Conservation (phyloP, 1,140 invertebrate species). For the Ectropis grisescens region DNA sequence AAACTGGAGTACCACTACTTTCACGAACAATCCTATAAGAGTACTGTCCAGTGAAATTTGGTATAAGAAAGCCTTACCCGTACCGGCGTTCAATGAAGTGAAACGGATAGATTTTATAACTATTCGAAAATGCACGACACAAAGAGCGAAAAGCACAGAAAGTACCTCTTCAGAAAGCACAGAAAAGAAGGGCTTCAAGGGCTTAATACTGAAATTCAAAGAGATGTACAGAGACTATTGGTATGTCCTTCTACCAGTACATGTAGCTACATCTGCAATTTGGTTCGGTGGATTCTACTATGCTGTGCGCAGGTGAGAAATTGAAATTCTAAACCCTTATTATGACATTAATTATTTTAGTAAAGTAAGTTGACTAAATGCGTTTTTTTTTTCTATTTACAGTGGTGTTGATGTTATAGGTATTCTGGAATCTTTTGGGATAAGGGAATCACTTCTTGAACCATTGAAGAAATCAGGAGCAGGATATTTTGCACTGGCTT, state of each 20-base stretch:
- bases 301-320: slow-evolving; percentile 83
- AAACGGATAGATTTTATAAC: slow-evolving; percentile 11
- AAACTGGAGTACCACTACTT: slow-evolving; percentile 33
- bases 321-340: slow-evolving; percentile 1
- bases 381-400: slow-evolving; percentile 18
- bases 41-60: slow-evolving; percentile 25
- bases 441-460: slow-evolving; percentile 82
- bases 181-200: slow-evolving; percentile 72
- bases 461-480: slow-evolving; percentile 82
- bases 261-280: slow-evolving; percentile 85
- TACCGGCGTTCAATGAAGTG: slow-evolving; percentile 12
- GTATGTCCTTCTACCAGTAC: slow-evolving; percentile 93
- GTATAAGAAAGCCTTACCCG: slow-evolving; percentile 22
- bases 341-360: slow-evolving; percentile 1
- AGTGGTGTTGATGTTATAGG: slow-evolving; percentile 91
- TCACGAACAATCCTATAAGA: slow-evolving; percentile 27
- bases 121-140: slow-evolving; percentile 18
- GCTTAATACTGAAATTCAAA: slow-evolving; percentile 88
- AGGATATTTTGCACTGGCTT: slow-evolving; percentile 90
- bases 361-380: not conserved
- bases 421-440: slow-evolving; percentile 79
- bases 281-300: slow-evolving; percentile 92
- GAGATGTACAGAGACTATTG: slow-evolving; percentile 94
- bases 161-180: slow-evolving; percentile 13
- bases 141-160: slow-evolving; percentile 7